A percentile compares a stretch with the other conserved stretches of the same genome.
Evolutionary conservation across 2,113 vertebrate species (phyloP).

Genomic region (human (Homo sapiens)): GRCh38 chr14:40669001-40669500

Average conservation of each 20-base stretch:
- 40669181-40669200: neutral
- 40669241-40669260: neutral
- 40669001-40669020: neutral
- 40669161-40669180: neutral
- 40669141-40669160: neutral
- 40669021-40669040: neutral
- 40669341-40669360: neutral
- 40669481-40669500: neutral
- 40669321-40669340: too few relatives aligned
- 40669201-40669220: neutral
- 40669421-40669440: neutral
- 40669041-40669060: neutral
- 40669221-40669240: neutral
- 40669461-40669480: neutral
- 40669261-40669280: neutral
- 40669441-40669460: neutral
- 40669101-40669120: neutral
- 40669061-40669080: neutral
- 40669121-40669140: neutral
- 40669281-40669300: neutral
- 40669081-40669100: neutral
- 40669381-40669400: neutral
- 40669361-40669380: neutral
- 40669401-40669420: neutral
- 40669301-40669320: neutral